Evolutionary conservation across 2,888 invertebrate species (phyloP), one percentile per base, ranked within the genome.

Genomic region (Rhorus exstirpatorius): DNA sequence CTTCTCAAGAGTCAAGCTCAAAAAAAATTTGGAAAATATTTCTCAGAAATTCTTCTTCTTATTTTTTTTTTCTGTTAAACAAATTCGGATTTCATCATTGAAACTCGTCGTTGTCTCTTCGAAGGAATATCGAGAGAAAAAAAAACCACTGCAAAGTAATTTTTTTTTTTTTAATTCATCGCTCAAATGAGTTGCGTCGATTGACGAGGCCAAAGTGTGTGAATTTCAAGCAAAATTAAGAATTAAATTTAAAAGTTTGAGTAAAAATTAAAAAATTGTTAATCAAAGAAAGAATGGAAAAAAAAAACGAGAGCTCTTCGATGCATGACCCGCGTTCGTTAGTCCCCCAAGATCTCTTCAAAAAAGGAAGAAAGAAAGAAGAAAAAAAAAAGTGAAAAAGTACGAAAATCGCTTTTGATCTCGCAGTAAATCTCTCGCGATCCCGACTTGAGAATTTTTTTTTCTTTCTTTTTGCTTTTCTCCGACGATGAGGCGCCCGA

Each of bases 351-450:
- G 51, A 38, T 68, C 55, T 51, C n/a, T 44, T 8, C 46, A 35
- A 14, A 35, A 19, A 51, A 24, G 24, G 1, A 12, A 65, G 17
- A 26, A 78, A 38, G 51, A 61, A 58, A 3, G 14, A 19, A 12
- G 53, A 35, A 41, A 24, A 24, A 35, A 26, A 65, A 7, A 46
- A 49, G 12, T 12, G n/a, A 68, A 55, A 19, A 71, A 72, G 35
- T 63, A 63, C 35, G 44, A 19, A 74, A 67, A 76, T 76, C 44
- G 81, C 72, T 72, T 51, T 77, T 26, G 72, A 78, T n/a, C 53
- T 74, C 77, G 70, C 49, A 41, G 38, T n/a, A 55, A 60, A 21
- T 63, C 63, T 51, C 63, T 71, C 55, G 63, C 44, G 26, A 63
- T 74, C n/a, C n/a, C n/a, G n/a, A n/a, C n/a, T n/a, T n/a, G n/a